These are phyloP conservation scores for Drosophila guanche DNA, from an alignment of 1,140 invertebrate species.

Conservation along the genomic window DNA sequence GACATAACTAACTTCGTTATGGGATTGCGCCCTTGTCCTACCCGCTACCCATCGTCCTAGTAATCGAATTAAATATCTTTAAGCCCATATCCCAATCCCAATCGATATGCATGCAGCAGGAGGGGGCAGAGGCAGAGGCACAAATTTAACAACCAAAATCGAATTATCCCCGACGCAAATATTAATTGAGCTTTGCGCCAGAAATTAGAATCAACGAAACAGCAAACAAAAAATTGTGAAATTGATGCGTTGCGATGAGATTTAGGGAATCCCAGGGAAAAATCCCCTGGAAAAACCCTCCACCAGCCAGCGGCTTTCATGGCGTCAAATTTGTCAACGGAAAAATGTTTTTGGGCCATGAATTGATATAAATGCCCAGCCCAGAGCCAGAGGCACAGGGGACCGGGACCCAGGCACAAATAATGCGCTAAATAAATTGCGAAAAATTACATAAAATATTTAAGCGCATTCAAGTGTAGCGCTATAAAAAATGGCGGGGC, in stretches of 20 bases:
- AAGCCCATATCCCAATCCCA: constrained; percentile 14
- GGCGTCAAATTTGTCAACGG: constrained; percentile 57
- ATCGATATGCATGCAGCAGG: too few relatives aligned
- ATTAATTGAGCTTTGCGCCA: constrained; percentile 65
- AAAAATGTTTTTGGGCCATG: constrained; percentile 27
- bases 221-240: constrained; percentile 49
- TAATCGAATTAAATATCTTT: constrained; percentile 50
- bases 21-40: constrained; percentile 1
- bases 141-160: constrained; percentile 60
- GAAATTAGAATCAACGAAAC: constrained; percentile 23
- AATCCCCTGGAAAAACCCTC: constrained; percentile 10
- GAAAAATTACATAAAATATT: constrained; percentile 83
- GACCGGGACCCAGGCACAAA: constrained; percentile 31
- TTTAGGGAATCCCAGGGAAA: constrained; percentile 16
- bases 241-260: constrained; percentile 55
- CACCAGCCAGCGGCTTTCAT: constrained; percentile 12
- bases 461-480: constrained; percentile 79
- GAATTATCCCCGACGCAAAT: constrained; percentile 58
- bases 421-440: constrained; percentile 82
- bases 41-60: background rate
- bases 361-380: constrained; percentile 73
- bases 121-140: background rate
- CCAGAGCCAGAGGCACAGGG: constrained; percentile 11
- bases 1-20: constrained; percentile 42
- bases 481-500: constrained; percentile 76